phyloP scores from a whole-genome alignment of 2,888 invertebrate species.

The Ectemnius continuus region DNA sequence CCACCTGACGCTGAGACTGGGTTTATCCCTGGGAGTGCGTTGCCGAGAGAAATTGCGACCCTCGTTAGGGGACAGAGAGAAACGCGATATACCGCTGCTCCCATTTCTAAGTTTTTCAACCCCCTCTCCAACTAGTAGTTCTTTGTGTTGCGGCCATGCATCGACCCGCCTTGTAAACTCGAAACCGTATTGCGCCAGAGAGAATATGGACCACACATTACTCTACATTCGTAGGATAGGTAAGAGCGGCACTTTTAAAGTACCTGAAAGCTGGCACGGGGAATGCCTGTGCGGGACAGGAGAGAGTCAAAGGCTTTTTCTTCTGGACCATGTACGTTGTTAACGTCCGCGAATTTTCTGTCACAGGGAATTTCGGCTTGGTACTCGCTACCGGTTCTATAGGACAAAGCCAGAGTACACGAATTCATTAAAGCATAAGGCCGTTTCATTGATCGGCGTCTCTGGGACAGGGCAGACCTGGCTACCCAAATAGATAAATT shows the following conservation, averaged over 20 bases:
- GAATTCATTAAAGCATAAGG: not conserved
- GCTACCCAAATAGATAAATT: constrained; percentile 20
- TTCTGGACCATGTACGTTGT: constrained; percentile 67
- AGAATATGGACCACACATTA: too few species aligned
- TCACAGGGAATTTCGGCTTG: constrained; percentile 74
- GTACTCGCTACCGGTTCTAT: constrained; percentile 77
- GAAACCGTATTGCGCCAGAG: not conserved
- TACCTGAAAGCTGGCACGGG: constrained; percentile 72
- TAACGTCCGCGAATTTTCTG: constrained; percentile 74
- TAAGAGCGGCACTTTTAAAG: not conserved
- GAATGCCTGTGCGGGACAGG: constrained; percentile 88
- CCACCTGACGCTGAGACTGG: constrained; percentile 44
- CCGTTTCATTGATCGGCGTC: not conserved
- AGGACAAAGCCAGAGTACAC: constrained; percentile 26
- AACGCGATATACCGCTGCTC: not conserved
- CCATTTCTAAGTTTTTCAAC: not conserved
- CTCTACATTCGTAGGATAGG: too few species aligned
- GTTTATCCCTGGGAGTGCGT: constrained; percentile 15
- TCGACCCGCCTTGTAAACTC: not conserved
- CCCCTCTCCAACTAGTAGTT: not conserved
- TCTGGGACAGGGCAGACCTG: constrained; percentile 36
- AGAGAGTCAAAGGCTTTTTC: constrained; percentile 79
- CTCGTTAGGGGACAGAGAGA: constrained; percentile 22
- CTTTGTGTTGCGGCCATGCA: not conserved
- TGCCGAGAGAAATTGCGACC: too few species aligned